A percentile compares a stretch with the other conserved stretches of the same genome.
Evolutionary conservation across 2,888 invertebrate species (phyloP).

Genomic region (Unio delphinus): DNA sequence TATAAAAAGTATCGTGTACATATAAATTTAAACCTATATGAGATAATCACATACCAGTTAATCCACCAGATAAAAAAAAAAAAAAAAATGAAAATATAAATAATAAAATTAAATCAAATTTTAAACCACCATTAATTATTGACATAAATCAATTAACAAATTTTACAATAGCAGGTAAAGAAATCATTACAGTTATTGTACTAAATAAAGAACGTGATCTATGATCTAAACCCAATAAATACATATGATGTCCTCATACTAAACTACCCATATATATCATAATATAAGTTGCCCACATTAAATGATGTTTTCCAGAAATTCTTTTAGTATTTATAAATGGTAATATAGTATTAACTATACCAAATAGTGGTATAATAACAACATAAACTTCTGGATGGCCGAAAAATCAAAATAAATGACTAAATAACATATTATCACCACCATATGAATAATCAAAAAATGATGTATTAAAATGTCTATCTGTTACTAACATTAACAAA

Average conservation of each 20-base stretch:
- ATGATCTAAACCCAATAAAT: conserved; percentile 1
- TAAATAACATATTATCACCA: background rate
- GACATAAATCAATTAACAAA: background rate
- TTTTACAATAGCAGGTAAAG: background rate
- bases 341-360: background rate
- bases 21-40: background rate
- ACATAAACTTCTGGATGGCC: background rate
- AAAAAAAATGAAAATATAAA: background rate
- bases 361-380: background rate
- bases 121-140: conserved; percentile 1
- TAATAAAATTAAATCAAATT: background rate
- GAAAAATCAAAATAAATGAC: conserved; percentile 1
- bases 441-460: conserved; percentile 1
- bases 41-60: conserved; percentile 2
- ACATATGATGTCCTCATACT: conserved; percentile 1
- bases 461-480: background rate
- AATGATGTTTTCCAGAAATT: background rate
- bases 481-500: background rate
- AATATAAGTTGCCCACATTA: background rate
- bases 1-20: background rate
- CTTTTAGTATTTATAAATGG: background rate
- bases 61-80: background rate
- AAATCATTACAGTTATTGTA: background rate
- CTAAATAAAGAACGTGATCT: background rate
- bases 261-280: background rate